Evolutionary conservation across 1,140 invertebrate genomes (phyloP).

Genomic region (Hylaeus volcanicus): DNA sequence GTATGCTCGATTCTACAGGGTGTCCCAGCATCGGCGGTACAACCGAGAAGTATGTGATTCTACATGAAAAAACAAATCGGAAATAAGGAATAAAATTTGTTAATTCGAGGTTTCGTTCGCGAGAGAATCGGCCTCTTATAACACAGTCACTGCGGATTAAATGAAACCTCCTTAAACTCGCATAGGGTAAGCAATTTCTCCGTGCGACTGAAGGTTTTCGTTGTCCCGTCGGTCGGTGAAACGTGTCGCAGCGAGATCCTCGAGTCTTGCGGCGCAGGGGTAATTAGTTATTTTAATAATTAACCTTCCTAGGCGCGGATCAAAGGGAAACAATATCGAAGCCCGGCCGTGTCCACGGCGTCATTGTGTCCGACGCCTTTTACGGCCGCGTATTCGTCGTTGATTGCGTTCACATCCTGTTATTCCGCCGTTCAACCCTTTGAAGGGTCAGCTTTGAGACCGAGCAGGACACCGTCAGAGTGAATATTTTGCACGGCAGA

Average conservation of each 20-base stretch:
- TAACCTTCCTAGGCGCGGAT: conserved; percentile 31
- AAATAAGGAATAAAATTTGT: no score
- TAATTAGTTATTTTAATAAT: conserved; percentile 49
- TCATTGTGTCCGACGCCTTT: conserved; percentile 42
- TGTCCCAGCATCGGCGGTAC: no score
- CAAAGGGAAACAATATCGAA: conserved; percentile 45
- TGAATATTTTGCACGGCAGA: conserved; percentile 36
- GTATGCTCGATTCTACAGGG: no score
- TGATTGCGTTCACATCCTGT: conserved; percentile 48
- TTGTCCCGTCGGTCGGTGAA: not conserved
- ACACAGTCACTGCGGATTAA: no score
- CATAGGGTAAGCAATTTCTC: not conserved
- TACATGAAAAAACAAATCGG: no score
- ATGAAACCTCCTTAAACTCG: no score
- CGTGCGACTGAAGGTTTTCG: not conserved
- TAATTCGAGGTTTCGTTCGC: no score
- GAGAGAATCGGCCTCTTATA: no score
- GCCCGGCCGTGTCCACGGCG: conserved; percentile 17
- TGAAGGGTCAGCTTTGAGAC: conserved; percentile 49
- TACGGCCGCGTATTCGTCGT: conserved; percentile 35
- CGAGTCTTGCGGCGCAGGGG: not conserved
- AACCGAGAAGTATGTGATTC: no score
- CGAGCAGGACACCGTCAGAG: conserved; percentile 1
- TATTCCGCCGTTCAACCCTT: conserved; percentile 45
- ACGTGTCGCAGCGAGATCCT: not conserved